phyloP scores from a whole-genome alignment of 2,113 vertebrate genomes.

The Pithys albifrons region DNA sequence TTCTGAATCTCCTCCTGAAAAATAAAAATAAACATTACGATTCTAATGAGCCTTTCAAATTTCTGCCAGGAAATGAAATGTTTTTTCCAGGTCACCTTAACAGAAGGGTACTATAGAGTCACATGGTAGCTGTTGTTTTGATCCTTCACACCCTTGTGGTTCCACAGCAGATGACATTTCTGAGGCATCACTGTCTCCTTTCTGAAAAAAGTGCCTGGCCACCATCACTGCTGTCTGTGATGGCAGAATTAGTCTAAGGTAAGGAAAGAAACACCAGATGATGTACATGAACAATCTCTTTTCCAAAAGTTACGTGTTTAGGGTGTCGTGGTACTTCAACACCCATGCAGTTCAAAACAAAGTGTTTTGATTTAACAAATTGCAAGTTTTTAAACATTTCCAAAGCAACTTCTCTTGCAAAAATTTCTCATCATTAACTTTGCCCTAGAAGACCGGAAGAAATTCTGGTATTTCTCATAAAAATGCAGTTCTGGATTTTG shows the following conservation, averaged over 20 bases:
- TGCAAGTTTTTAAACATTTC: neutral
- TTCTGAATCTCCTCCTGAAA: neutral
- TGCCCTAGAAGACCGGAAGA: neutral
- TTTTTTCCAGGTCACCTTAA: neutral
- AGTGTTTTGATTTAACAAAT: neutral
- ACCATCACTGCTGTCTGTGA: neutral
- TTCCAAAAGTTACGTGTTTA: neutral
- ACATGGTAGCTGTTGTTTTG: neutral
- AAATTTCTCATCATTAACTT: neutral
- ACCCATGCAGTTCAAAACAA: neutral
- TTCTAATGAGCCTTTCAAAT: neutral
- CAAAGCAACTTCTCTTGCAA: neutral
- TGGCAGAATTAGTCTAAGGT: neutral
- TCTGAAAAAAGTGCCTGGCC: neutral
- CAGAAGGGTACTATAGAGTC: neutral
- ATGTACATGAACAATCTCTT: rapidly evolving
- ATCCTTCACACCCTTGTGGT: neutral
- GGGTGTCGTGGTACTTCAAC: neutral
- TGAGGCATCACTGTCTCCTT: neutral
- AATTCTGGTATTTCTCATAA: neutral
- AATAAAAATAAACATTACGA: neutral
- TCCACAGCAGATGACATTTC: neutral
- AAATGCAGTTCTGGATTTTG: neutral
- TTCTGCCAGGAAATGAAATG: neutral
- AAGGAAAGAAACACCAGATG: neutral